These are phyloP conservation scores for Idaea dimidiata DNA, from an alignment of 2,888 invertebrate species.

Conservation along the genomic window DNA sequence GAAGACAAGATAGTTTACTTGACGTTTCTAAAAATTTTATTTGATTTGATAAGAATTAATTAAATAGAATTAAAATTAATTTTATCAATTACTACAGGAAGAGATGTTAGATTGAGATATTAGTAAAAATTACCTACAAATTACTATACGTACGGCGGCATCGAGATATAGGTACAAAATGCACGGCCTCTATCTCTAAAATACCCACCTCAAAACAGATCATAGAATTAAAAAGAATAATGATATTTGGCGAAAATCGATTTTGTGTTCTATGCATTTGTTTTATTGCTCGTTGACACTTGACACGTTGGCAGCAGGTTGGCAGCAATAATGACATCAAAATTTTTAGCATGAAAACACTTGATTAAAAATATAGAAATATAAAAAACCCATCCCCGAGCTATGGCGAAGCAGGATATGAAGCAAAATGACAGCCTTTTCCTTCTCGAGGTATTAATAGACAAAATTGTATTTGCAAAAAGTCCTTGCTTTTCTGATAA, in stretches of 20 bases:
- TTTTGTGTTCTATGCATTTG: too few relatives aligned
- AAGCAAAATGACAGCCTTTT: slow-evolving; percentile 81
- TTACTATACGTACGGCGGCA: too few relatives aligned
- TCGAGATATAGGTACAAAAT: too few relatives aligned
- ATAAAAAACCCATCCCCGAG: slow-evolving; percentile 57
- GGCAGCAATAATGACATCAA: slow-evolving; percentile 13
- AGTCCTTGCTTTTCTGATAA: slow-evolving; percentile 69
- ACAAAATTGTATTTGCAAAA: slow-evolving; percentile 66
- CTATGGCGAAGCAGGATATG: slow-evolving; percentile 66
- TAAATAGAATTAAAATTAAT: too few relatives aligned
- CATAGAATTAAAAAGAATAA: neutral
- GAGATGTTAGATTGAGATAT: too few relatives aligned
- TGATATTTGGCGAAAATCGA: neutral
- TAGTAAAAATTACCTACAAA: too few relatives aligned
- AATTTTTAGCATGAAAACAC: slow-evolving; percentile 22
- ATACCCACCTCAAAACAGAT: neutral
- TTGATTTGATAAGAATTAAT: too few relatives aligned
- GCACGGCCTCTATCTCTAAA: too few relatives aligned
- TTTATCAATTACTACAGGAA: too few relatives aligned
- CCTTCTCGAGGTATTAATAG: slow-evolving; percentile 83
- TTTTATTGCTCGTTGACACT: slow-evolving; percentile 10
- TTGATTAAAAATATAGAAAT: slow-evolving; percentile 31
- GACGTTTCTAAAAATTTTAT: too few relatives aligned
- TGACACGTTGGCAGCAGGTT: too few relatives aligned
- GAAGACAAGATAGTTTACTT: too few relatives aligned